These are phyloP conservation scores for Philotrypesis tridentata DNA, from an alignment of 1,140 invertebrate species.

Conservation along the genomic window DNA sequence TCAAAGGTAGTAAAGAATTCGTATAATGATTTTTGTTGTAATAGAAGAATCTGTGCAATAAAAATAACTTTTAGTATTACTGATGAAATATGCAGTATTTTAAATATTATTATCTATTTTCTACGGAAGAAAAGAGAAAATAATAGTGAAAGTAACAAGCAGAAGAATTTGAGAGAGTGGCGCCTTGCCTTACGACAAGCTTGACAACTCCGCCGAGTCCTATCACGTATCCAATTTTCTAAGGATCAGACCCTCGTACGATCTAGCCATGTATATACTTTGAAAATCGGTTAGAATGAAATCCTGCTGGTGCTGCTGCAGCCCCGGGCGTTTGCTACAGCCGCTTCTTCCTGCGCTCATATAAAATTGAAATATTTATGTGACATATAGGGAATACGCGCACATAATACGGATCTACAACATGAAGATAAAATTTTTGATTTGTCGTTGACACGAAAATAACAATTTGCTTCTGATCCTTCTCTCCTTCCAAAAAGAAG, in stretches of 20 bases:
- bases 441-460: neutral
- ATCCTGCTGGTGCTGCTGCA: constrained; percentile 32
- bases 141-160: neutral
- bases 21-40: too few relatives aligned
- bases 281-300: constrained; percentile 65
- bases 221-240: constrained; percentile 73
- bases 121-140: neutral
- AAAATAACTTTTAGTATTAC: too few relatives aligned
- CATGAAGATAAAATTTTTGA: constrained; percentile 21
- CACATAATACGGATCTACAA: neutral
- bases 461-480: too few relatives aligned
- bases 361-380: constrained; percentile 44
- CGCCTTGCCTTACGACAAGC: neutral
- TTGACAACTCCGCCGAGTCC: constrained; percentile 60
- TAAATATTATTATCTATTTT: neutral
- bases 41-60: too few relatives aligned
- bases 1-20: too few relatives aligned
- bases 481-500: too few relatives aligned
- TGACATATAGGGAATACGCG: constrained; percentile 5
- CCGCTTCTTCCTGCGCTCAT: constrained; percentile 13
- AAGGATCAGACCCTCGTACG: constrained; percentile 64
- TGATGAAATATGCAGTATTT: too few relatives aligned
- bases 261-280: constrained; percentile 59
- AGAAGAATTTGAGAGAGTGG: neutral
- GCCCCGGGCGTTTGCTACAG: neutral